Evolutionary conservation across 2,797 vertebrate genomes (phyloP), one percentile per base, ranked within the genome.

Genomic region (Tapirus indicus): DNA sequence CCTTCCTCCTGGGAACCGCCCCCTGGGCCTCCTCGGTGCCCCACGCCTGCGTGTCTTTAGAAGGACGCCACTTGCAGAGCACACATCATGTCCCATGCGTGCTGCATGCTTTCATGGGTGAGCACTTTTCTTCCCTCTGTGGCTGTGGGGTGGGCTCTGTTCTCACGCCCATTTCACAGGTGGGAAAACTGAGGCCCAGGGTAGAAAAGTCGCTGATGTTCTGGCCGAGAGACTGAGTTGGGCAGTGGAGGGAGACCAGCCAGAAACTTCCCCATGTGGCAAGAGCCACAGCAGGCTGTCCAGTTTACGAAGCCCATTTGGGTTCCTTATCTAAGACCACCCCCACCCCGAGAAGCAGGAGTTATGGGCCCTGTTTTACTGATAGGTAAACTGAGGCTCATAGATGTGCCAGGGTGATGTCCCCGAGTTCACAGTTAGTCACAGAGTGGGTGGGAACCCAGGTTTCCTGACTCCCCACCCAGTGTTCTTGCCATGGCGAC

Each of bases 1-100:
- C 25, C 79, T 21, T 20, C 38, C 64, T 23, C 27, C 68, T 29
- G 44, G 68, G 41, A 49, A 66, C 64, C 77, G 7, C 2, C 16
- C 10, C 16, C 38, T 21, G 23, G 64, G 68, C 10, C 54, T 32
- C 2, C 44, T 20, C 35, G 14, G 75, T 7, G 56, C 38, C 29
- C 49, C 18, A 2, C 3, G 5, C 52, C 5, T 2, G 25, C 5
- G 0, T 8, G 2, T 4, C 23, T 56, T 58, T 21, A 12, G 14
- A 18, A 35, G 52, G 52, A 44, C 3, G 35, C 49, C 52, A 3
- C 29, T 47, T 6, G 3, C 38, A 23, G 29, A 62, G 13, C 85
- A 7, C 1, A 21, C 4, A 3, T 47, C 32, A 13, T 6, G 0
- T n/a, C 32, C 21, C 49, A 52, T 13, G 2, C 7, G 5, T 10